These are phyloP conservation scores for Porites evermanni DNA, from an alignment of 92 coral and sea anemone genomes.

Conservation along the genomic window DNA sequence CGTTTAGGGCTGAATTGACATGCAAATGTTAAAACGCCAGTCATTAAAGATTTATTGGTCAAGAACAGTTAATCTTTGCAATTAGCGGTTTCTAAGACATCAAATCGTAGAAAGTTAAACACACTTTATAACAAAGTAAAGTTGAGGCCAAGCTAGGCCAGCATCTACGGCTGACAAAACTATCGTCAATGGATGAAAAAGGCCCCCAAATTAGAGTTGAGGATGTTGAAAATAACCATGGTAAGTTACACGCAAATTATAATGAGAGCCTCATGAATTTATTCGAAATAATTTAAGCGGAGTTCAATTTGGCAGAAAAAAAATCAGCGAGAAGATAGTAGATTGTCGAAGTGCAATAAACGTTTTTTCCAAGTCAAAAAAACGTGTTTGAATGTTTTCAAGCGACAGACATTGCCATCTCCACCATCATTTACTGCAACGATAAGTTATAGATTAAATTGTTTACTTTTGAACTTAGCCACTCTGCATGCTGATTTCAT, in stretches of 20 bases:
- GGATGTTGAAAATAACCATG: constrained; percentile 46
- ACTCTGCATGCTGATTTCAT: background rate
- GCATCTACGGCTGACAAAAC: background rate
- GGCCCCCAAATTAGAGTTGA: constrained; percentile 28
- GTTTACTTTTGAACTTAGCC: background rate
- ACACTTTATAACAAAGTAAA: background rate
- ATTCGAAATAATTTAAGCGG: background rate
- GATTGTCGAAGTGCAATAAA: no score
- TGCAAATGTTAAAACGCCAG: background rate
- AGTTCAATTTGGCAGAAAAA: background rate
- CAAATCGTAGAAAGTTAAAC: constrained; percentile 1
- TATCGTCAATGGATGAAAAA: constrained; percentile 11
- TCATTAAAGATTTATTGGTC: constrained; percentile 43
- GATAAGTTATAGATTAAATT: background rate
- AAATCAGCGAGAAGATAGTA: no score
- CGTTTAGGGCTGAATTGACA: constrained; percentile 3
- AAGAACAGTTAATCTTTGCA: background rate
- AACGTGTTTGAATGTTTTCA: no score
- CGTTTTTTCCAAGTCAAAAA: no score
- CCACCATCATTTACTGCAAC: no score
- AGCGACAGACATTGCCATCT: no score
- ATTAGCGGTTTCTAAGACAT: constrained; percentile 21
- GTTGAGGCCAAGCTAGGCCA: background rate
- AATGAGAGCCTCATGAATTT: background rate
- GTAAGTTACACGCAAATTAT: constrained; percentile 15